These are phyloP conservation scores for Zaprionus obscuricornis DNA, from an alignment of 2,888 invertebrate species.

Conservation along the genomic window DNA sequence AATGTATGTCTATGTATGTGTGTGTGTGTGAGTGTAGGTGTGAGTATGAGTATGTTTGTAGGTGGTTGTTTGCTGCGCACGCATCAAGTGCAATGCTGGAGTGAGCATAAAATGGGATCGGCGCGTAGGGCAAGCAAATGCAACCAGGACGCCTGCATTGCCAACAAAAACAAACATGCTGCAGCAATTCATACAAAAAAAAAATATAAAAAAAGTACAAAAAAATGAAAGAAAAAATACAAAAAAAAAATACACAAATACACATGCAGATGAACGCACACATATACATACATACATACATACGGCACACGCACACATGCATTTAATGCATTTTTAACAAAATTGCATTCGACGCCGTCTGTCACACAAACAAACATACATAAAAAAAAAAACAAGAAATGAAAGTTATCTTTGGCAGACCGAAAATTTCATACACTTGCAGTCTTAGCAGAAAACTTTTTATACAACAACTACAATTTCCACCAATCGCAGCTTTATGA, in stretches of 20 bases:
- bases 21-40: constrained; percentile 9
- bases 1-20: constrained; percentile 4
- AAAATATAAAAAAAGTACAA: no score
- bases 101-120: background rate
- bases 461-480: no score
- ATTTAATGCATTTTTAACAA: constrained; percentile 77
- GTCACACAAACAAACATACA: constrained; percentile 37
- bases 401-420: no score
- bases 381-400: no score
- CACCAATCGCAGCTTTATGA: no score
- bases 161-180: constrained; percentile 78
- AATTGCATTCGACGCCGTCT: constrained; percentile 76
- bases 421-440: no score
- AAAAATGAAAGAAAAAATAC: no score
- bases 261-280: constrained; percentile 22
- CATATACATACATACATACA: constrained; percentile 17
- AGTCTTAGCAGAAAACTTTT: no score
- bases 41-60: constrained; percentile 40
- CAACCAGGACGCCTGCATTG: constrained; percentile 60
- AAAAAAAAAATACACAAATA: constrained; percentile 39
- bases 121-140: no score
- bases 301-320: constrained; percentile 50
- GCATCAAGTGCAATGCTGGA: constrained; percentile 53
- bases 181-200: constrained; percentile 74
- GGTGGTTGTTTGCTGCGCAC: constrained; percentile 64